Conservation (phyloP, 1,140 invertebrate species). For the Trichonephila clavata region DNA sequence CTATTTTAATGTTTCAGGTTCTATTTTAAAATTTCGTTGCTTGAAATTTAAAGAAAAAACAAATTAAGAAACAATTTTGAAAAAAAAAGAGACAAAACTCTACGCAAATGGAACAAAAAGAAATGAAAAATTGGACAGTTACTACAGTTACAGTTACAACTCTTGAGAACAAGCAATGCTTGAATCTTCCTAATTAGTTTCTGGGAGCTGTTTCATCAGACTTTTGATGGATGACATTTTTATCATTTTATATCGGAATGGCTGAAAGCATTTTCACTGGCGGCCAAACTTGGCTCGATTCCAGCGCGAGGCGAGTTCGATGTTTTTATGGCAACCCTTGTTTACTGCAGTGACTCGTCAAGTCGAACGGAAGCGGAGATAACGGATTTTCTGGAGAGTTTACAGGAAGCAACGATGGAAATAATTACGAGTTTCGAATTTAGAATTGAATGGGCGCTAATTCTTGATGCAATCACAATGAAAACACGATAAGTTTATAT, state of each 20-base stretch:
- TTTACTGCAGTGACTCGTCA: conserved; percentile 70
- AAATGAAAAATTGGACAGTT: too few relatives aligned
- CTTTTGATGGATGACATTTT: conserved; percentile 37
- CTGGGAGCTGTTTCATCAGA: conserved; percentile 27
- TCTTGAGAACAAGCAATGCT: not conserved
- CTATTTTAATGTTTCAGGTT: too few relatives aligned
- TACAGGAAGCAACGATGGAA: conserved; percentile 42
- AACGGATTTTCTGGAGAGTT: conserved; percentile 69
- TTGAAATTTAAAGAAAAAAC: too few relatives aligned
- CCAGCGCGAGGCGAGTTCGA: conserved; percentile 39
- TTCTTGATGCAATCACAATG: not conserved
- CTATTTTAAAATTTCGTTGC: too few relatives aligned
- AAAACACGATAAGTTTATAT: not conserved
- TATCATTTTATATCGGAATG: conserved; percentile 6
- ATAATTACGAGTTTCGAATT: conserved; percentile 33
- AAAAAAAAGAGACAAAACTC: too few relatives aligned
- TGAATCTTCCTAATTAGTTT: not conserved
- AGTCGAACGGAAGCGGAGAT: conserved; percentile 66
- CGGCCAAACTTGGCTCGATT: conserved; percentile 41
- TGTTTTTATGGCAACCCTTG: conserved; percentile 67
- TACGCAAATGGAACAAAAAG: too few relatives aligned
- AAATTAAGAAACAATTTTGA: too few relatives aligned
- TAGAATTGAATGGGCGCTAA: conserved; percentile 1
- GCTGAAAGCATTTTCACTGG: not conserved
- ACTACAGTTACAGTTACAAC: not conserved